These are phyloP conservation scores for Hydractinia echinata DNA, from an alignment of 30 jellyfish, hydroid and myxozoan genomes.

Conservation along the genomic window DNA sequence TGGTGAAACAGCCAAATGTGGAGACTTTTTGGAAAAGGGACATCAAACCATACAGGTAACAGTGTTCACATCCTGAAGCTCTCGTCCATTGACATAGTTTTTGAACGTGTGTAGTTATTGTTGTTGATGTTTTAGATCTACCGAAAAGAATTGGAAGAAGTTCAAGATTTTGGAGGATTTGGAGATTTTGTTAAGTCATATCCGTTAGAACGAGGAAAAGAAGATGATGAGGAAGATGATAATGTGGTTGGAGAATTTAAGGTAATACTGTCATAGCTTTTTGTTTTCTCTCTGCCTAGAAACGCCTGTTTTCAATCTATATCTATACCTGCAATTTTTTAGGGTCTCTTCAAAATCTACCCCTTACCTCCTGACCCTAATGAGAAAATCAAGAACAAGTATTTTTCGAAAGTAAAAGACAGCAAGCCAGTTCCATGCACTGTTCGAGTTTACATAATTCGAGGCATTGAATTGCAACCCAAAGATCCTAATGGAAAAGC, in stretches of 20 bases:
- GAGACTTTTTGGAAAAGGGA: constrained; percentile 79
- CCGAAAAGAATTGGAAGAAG: constrained; percentile 83
- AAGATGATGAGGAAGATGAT: constrained; percentile 90
- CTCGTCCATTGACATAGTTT: background rate
- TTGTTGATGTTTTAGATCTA: constrained; percentile 43
- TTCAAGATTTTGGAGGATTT: constrained; percentile 64
- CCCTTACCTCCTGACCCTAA: constrained; percentile 86
- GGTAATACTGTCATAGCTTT: constrained; percentile 30
- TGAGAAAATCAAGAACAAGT: constrained; percentile 50
- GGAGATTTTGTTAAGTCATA: constrained; percentile 76
- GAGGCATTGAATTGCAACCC: constrained; percentile 87
- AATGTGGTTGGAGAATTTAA: constrained; percentile 94
- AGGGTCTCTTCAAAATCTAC: constrained; percentile 79
- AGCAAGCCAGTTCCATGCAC: constrained; percentile 81
- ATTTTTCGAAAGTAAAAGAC: constrained; percentile 57
- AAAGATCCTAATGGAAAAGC: constrained; percentile 96
- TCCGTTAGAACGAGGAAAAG: constrained; percentile 84
- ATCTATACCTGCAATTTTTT: background rate
- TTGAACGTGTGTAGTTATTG: background rate
- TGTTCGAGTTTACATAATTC: constrained; percentile 78
- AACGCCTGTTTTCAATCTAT: too few species aligned
- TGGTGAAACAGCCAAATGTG: constrained; percentile 84
- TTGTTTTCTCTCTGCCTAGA: background rate
- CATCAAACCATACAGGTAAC: constrained; percentile 67
- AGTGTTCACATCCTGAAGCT: background rate